Conservation (phyloP, 1,140 invertebrate genomes). For the Cataglyphis hispanica region DNA sequence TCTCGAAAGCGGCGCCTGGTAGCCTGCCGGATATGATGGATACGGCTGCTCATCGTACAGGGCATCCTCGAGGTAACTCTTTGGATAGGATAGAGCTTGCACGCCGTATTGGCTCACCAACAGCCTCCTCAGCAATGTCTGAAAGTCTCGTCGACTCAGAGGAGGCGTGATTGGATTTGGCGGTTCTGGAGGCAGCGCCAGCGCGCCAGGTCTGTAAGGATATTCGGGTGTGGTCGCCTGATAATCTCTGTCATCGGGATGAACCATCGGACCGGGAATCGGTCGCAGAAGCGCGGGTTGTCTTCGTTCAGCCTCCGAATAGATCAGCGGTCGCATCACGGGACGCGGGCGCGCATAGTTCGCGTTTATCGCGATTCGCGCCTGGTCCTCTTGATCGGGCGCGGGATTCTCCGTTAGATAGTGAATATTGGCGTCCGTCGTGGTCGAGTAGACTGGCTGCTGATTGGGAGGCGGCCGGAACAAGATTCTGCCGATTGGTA, state of each 20-base stretch:
- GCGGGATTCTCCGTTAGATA: slow-evolving; percentile 80
- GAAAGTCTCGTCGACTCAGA: slow-evolving; percentile 83
- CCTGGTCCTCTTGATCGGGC: slow-evolving; percentile 76
- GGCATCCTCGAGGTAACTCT: slow-evolving; percentile 83
- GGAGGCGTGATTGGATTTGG: slow-evolving; percentile 83
- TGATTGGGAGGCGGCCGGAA: slow-evolving; percentile 77
- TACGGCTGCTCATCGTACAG: slow-evolving; percentile 84
- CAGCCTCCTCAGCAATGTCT: slow-evolving; percentile 80
- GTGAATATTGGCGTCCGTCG: slow-evolving; percentile 81
- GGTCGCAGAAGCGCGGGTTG: slow-evolving; percentile 71
- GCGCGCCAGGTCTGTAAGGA: slow-evolving; percentile 74
- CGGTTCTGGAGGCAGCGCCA: slow-evolving; percentile 82
- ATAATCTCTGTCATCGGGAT: slow-evolving; percentile 81
- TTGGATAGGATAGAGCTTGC: slow-evolving; percentile 83
- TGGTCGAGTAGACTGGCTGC: slow-evolving; percentile 77
- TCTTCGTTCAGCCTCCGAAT: slow-evolving; percentile 75
- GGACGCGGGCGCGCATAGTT: slow-evolving; percentile 75
- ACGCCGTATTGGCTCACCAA: slow-evolving; percentile 83
- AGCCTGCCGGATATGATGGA: slow-evolving; percentile 80
- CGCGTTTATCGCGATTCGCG: slow-evolving; percentile 71
- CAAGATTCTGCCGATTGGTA: slow-evolving; percentile 79
- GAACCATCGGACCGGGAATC: slow-evolving; percentile 53
- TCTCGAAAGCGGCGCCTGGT: slow-evolving; percentile 75
- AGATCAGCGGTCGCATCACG: slow-evolving; percentile 75
- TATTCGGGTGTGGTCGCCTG: slow-evolving; percentile 77